Evolutionary conservation across 2,113 vertebrate genomes (phyloP).

Genomic region (Melierax canorus): DNA sequence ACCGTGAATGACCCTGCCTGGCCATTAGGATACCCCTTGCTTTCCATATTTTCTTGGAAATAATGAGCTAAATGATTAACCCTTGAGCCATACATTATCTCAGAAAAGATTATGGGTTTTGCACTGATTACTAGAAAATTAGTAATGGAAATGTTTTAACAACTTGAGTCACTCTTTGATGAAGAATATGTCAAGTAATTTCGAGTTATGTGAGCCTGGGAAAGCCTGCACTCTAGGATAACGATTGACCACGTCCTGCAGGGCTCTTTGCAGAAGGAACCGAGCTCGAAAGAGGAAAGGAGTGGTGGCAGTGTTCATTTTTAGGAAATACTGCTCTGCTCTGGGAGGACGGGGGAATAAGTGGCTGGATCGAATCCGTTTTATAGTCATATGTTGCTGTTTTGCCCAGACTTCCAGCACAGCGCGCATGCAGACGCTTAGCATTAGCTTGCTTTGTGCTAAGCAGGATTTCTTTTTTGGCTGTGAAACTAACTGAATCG

Average conservation of each 20-base stretch:
- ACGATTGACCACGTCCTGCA: accelerated
- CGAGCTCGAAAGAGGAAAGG: background rate
- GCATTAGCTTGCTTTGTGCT: background rate
- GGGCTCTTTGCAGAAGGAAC: background rate
- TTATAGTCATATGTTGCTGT: accelerated
- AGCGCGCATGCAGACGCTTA: accelerated
- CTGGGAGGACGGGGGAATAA: background rate
- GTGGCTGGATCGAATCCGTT: accelerated
- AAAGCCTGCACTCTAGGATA: background rate
- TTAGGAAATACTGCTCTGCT: background rate
- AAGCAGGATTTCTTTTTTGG: background rate
- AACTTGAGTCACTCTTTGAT: background rate
- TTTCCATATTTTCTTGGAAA: background rate
- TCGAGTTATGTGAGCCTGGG: background rate
- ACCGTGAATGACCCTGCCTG: background rate
- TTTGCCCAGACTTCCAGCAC: background rate
- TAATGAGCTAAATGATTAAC: background rate
- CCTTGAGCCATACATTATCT: accelerated
- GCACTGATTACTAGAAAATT: background rate
- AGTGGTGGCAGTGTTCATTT: accelerated
- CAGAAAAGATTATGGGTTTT: background rate
- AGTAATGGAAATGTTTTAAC: background rate
- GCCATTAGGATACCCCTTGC: no score
- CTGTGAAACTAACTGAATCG: accelerated
- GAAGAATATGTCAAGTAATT: background rate